Evolutionary conservation across 2,888 invertebrate genomes (phyloP).

Genomic region (Troides oblongomaculatus): DNA sequence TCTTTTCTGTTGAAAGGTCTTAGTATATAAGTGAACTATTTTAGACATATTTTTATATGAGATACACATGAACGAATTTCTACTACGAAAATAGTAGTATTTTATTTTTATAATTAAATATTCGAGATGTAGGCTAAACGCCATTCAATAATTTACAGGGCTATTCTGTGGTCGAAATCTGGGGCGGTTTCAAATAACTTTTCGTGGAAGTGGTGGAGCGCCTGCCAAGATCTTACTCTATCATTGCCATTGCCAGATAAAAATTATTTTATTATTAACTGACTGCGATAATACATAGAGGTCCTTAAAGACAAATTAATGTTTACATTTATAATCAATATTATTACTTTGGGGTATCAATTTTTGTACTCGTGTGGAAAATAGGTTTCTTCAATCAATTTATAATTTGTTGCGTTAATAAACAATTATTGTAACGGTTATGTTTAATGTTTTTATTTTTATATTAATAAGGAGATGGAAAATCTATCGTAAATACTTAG

Average conservation of each 20-base stretch:
- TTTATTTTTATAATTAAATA: slow-evolving; percentile 28
- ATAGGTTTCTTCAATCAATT: too few species aligned
- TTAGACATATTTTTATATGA: background rate
- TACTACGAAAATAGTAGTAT: background rate
- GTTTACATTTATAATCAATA: background rate
- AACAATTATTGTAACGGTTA: too few species aligned
- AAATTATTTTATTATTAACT: slow-evolving; percentile 51
- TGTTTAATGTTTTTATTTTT: too few species aligned
- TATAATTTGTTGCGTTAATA: too few species aligned
- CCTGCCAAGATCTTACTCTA: slow-evolving; percentile 64
- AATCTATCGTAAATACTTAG: too few species aligned
- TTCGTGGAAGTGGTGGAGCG: slow-evolving; percentile 61
- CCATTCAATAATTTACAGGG: slow-evolving; percentile 47
- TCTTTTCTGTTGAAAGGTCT: too few species aligned
- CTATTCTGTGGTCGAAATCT: slow-evolving; percentile 61
- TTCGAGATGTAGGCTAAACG: slow-evolving; percentile 24
- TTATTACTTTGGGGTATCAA: background rate
- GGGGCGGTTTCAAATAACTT: slow-evolving; percentile 76
- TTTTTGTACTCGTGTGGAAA: too few species aligned
- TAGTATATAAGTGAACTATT: background rate
- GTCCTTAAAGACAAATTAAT: background rate
- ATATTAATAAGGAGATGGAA: too few species aligned
- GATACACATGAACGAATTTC: background rate
- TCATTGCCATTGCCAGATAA: slow-evolving; percentile 73
- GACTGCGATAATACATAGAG: slow-evolving; percentile 38